Base-by-base conservation (phyloP, 2,888 invertebrate genomes). In the Morpho helenor region DNA sequence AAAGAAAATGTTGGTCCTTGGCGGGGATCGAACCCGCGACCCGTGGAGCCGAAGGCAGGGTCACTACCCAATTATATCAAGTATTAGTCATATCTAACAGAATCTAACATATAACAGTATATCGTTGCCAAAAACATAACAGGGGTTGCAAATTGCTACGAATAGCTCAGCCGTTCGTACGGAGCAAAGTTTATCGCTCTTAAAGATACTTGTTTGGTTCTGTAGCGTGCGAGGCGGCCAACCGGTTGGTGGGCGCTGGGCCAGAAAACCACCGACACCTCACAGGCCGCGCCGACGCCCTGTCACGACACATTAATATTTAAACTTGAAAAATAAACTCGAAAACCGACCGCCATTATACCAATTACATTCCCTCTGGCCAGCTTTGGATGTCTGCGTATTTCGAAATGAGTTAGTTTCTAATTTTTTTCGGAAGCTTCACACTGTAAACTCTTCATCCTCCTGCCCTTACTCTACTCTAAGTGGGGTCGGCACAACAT, bases 251-350 rank as follows among this genome's bases (percentile, higher is more conserved):
- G 77, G 75, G 85, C 89, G 83, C 82, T 86, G 84, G 82, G 79
- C 84, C 89, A 88, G 88, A 89, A 89, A 89, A 87, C 87, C 87
- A 79, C 85, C 81, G 81, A 87, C 89, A 87, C 89, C 87, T 87
- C 81, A 77, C 80, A 69, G 70, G 73, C 67, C 67, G 68, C 76
- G 73, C 74, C 76, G 75, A 77, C 80, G 77, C 82, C 82, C 79
- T 87, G 87, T 87, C 88, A 87, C 86, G 87, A 87, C 82, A 85
- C 84, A 89, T 88, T 87, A 85, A 86, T 82, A 85, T 86, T 88
- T 80, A 80, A 84, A 81, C 79, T 77, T 70, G 71, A 80, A 80
- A 43, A 82, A 78, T 76, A 78, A 76, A 78, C 74, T 76, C 67
- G 68, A 82, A 83, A 82, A 76, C 71, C 72, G 68, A 74, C 76